Percentiles rank a stretch among this genome's conserved stretches.
Evolutionary conservation across 1,140 invertebrate species (phyloP).

Genomic region (Zophobas atratus): DNA sequence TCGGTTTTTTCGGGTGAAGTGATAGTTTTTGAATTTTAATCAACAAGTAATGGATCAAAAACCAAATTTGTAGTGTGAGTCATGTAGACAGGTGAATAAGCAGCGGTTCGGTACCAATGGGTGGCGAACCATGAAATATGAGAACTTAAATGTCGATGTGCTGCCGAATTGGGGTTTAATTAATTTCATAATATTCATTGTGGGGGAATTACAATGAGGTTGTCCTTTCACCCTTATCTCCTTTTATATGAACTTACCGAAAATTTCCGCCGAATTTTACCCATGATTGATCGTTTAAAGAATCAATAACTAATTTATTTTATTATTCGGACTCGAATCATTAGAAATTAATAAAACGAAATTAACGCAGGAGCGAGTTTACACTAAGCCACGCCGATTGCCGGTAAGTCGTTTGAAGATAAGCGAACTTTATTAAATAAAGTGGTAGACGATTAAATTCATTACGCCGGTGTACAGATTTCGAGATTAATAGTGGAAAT

Average conservation of each 20-base stretch:
- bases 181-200: conserved; percentile 41
- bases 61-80: too few species aligned
- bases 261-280: conserved; percentile 29
- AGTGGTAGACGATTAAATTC: too few species aligned
- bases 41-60: conserved; percentile 15
- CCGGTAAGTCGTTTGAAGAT: neutral
- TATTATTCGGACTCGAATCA: conserved; percentile 10
- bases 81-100: too few species aligned
- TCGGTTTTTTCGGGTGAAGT: conserved; percentile 1
- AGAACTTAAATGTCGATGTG: conserved; percentile 7
- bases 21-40: conserved; percentile 25
- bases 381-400: neutral
- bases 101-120: neutral
- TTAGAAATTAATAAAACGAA: conserved; percentile 32
- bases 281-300: conserved; percentile 36
- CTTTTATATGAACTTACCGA: conserved; percentile 24
- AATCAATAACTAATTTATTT: conserved; percentile 41
- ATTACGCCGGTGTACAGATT: too few species aligned
- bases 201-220: conserved; percentile 28
- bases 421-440: neutral
- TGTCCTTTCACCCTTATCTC: conserved; percentile 38
- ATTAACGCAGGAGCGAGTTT: neutral
- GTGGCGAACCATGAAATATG: neutral
- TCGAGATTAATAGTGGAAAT: too few species aligned
- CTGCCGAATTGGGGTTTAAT: conserved; percentile 26